Conservation (phyloP, 2,888 invertebrate genomes). For the Argyresthia albistria region DNA sequence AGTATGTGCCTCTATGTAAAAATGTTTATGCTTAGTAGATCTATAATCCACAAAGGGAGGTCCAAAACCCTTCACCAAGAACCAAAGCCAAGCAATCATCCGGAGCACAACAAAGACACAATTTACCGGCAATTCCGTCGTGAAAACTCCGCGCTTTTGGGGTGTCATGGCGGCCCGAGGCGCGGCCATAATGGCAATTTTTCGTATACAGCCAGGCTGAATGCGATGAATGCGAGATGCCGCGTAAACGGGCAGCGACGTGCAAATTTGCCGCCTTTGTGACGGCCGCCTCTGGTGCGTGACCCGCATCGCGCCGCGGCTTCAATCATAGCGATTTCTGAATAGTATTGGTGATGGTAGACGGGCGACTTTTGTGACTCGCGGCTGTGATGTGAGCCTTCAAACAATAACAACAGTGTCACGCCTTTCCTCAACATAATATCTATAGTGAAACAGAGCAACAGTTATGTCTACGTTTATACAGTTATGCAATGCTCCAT, state of each 20-base stretch:
- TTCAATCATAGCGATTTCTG: constrained; percentile 13
- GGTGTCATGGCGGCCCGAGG: constrained; percentile 28
- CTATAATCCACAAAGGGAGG: background rate
- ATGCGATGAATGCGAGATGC: constrained; percentile 63
- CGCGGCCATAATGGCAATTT: constrained; percentile 56
- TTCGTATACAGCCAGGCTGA: constrained; percentile 52
- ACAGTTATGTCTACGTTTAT: too few relatives aligned
- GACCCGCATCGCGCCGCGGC: constrained; percentile 36
- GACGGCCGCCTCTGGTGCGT: constrained; percentile 30
- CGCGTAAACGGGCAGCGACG: constrained; percentile 64
- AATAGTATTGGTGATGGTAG: background rate
- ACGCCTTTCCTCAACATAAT: too few relatives aligned
- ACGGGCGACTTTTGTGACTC: background rate
- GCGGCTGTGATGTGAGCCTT: too few relatives aligned
- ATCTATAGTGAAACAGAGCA: too few relatives aligned
- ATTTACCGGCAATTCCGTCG: too few relatives aligned
- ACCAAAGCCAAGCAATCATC: background rate
- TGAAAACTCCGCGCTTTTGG: constrained; percentile 23
- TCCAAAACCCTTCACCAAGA: background rate
- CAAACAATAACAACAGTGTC: too few relatives aligned
- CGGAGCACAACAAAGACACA: constrained; percentile 7
- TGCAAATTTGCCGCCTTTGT: constrained; percentile 71
- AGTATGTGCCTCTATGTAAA: too few relatives aligned
- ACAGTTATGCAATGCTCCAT: too few relatives aligned
- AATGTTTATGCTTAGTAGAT: too few relatives aligned